Percentiles rank a stretch among this genome's conserved stretches.
phyloP scores from a whole-genome alignment of 2,797 vertebrate genomes.

The Helicolenus hilgendorfi region DNA sequence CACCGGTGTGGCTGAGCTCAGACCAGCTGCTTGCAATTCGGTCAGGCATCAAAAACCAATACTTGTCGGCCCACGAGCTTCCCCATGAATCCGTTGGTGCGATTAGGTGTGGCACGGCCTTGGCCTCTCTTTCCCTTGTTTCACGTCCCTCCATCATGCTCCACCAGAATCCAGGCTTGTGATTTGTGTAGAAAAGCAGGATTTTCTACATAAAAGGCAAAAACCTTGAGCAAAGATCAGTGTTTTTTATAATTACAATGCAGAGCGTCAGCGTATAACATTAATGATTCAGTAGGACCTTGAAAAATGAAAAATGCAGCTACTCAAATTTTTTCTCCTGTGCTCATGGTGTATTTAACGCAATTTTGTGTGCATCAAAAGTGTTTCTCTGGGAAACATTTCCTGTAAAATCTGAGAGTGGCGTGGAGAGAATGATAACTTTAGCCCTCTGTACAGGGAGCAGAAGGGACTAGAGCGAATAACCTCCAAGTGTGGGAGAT shows the following conservation, averaged over 20 bases:
- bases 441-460: background rate
- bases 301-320: conserved; percentile 65
- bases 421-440: background rate
- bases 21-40: conserved; percentile 64
- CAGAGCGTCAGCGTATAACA: conserved; percentile 50
- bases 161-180: background rate
- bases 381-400: conserved; percentile 39
- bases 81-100: conserved; percentile 3
- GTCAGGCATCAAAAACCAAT: conserved; percentile 43
- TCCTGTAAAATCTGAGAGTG: conserved; percentile 16
- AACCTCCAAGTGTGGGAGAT: background rate
- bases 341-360: conserved; percentile 28
- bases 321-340: conserved; percentile 27
- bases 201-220: conserved; percentile 9
- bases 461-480: background rate
- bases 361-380: conserved; percentile 30
- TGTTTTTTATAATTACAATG: conserved; percentile 62
- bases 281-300: conserved; percentile 77
- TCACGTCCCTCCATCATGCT: background rate
- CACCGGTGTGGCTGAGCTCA: conserved; percentile 33
- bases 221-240: conserved; percentile 50
- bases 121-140: conserved; percentile 9
- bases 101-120: conserved; percentile 31
- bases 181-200: conserved; percentile 32
- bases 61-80: conserved; percentile 28